Evolutionary conservation across 2,113 vertebrate species (phyloP).

Genomic region (Oophaga pumilio): DNA sequence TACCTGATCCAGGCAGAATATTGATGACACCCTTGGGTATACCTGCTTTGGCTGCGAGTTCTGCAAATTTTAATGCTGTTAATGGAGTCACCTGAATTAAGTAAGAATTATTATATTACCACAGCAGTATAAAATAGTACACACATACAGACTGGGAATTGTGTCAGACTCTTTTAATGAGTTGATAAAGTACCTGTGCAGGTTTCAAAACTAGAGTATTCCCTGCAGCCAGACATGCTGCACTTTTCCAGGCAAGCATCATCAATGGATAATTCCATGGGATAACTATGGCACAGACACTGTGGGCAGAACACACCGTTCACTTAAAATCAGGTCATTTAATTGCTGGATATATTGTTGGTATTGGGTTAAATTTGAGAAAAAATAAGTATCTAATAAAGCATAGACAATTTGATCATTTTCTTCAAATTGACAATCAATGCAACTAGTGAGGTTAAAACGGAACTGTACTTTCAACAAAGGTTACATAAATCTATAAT

Average conservation of each 20-base stretch:
- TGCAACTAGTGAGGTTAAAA: too few species aligned
- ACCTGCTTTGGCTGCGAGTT: slow-evolving; percentile 77
- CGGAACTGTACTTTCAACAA: too few species aligned
- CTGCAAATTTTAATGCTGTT: slow-evolving; percentile 84
- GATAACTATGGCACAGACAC: slow-evolving; percentile 82
- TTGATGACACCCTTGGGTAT: slow-evolving; percentile 82
- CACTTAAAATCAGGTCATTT: background rate
- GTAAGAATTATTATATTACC: background rate
- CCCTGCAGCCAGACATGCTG: slow-evolving; percentile 80
- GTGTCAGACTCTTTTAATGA: background rate
- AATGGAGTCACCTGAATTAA: slow-evolving; percentile 78
- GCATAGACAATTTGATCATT: too few species aligned
- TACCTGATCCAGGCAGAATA: slow-evolving; percentile 83
- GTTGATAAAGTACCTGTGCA: slow-evolving; percentile 71
- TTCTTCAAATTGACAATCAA: too few species aligned
- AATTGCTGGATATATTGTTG: background rate
- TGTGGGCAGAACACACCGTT: slow-evolving; percentile 48
- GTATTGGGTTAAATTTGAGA: too few species aligned
- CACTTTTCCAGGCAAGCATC: slow-evolving; percentile 86
- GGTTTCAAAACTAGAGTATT: slow-evolving; percentile 83
- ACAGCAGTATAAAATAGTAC: background rate
- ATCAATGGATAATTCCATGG: slow-evolving; percentile 86
- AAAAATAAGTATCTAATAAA: too few species aligned
- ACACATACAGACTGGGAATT: background rate
- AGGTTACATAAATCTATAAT: too few species aligned